Base-by-base conservation (phyloP, 2,113 vertebrate species). In the Carassius gibelio region DNA sequence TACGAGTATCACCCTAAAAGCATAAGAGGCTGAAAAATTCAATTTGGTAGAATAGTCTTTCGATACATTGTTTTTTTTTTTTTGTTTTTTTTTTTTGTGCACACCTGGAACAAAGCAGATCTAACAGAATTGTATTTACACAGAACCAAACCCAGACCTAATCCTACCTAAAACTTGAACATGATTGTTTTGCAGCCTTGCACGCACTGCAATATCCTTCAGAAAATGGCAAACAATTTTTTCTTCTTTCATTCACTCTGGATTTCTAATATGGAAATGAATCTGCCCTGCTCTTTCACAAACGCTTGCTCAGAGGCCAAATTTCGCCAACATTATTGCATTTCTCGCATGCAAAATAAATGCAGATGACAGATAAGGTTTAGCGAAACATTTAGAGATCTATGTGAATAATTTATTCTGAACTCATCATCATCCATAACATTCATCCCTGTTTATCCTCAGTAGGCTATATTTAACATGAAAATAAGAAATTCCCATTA, bases 231-330 rank as follows among this genome's bases (percentile, higher is more conserved):
- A 50, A 30, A 50, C 38, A 3, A 15, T 11, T 15, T 66, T 81
- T 66, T 19, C 36, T 21, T 26, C 30, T 78, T 78, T 64, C 59
- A 10, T 48, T 81, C 55, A 11, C 17, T 78, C 57, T 62, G 76
- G 4, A 36, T 69, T 69, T 82, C 11, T 34, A 50, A 82, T 14
- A 69, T 52, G 64, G 30, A 82, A 82, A 82, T 69, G 17, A 82
- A 55, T 82, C 80, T n/a, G 50, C 75, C 75, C 75, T 19, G 75
- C 48, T 57, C 3, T 57, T 57, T 82, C 64, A n/a, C 69, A 14
- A 82, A 55, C 8, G 48, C 17, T 69, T 82, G 45, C 45, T 82
- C 78, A 36, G 17, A 69, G 64, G 80, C 23, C 80, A 82, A 82
- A 82, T 69, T 64, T 55, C 80, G 55, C 38, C 8, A 3, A 36